Conservation (phyloP, 2,113 vertebrate genomes). For the Pollimyrus isidori region DNA sequence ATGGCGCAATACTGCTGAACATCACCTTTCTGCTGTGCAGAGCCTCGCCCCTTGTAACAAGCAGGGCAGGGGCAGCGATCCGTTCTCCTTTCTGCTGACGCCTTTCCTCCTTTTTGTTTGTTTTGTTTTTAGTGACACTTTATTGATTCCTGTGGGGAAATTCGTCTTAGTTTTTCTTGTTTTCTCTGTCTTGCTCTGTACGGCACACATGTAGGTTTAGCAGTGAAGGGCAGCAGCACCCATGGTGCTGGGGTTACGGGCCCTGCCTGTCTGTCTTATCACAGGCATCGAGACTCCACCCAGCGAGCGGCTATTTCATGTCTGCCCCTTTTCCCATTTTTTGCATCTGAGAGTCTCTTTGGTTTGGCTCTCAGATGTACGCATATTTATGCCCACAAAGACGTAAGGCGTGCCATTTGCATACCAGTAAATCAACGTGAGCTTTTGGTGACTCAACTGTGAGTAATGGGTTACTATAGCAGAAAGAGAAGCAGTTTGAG, state of each 20-base stretch:
- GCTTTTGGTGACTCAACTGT: not conserved
- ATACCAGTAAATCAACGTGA: not conserved
- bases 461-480: not conserved
- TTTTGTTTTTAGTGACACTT: too few relatives aligned
- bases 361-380: too few relatives aligned
- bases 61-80: too few relatives aligned
- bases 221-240: too few relatives aligned
- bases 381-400: not conserved
- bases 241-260: not conserved
- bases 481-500: not conserved
- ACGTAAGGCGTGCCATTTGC: not conserved
- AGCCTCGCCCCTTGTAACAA: too few relatives aligned
- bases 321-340: not conserved
- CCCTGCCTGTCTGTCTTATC: not conserved
- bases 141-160: not conserved
- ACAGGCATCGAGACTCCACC: not conserved
- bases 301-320: too few relatives aligned
- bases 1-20: not conserved
- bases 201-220: too few relatives aligned
- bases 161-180: too few relatives aligned
- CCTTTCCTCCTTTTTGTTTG: too few relatives aligned
- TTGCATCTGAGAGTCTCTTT: not conserved
- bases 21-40: not conserved
- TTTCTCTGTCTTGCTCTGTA: too few relatives aligned
- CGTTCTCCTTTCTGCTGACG: not conserved